Base-by-base conservation (phyloP, 2,113 vertebrate genomes). In the Chionis minor region DNA sequence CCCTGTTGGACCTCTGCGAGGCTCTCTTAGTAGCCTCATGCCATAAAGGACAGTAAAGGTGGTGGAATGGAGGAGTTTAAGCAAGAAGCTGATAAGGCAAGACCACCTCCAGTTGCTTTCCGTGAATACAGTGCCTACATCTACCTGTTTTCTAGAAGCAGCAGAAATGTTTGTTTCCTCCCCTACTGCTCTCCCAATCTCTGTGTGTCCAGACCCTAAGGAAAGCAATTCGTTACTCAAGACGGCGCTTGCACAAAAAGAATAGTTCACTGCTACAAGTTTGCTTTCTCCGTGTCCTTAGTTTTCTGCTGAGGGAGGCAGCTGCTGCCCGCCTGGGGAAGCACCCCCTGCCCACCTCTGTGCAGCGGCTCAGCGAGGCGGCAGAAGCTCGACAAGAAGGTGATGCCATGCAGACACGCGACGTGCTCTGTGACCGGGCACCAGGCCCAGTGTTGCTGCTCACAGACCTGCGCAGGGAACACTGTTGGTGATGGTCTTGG, bases 371-470 rank as follows among this genome's bases (percentile, higher is more conserved):
- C 47, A 8, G 69, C 0, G 17, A 20, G 67, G 40, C 1, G 23
- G 49, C 7, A 4, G 56, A 18, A 4, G 49, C 56, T 28, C 21
- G 3, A 3, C 12, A 16, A 33, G 44, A 8, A 15, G 42, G 16
- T 23, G 16, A 9, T 10, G 14, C 22, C 1, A 0, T 5, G 19
- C 54, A 20, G 69, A 11, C 1, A 3, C 17, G 2, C 22, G 9
- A 3, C 1, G 4, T 16, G 49, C 33, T 16, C 33, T 20, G 40
- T 10, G 40, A n/a, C 17, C 20, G 14, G 24, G 42, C 40, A 8
- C 4, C 54, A 5, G 51, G 14, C 22, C 13, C 40, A 17, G n/a
- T 49, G 4, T 8, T 59, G 73, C 52, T 45, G 44, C 42, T 52
- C 47, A 6, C 8, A 8, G 7, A 6, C 5, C 0, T 19, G 42